These are phyloP conservation scores for Abscondita cerata DNA, from an alignment of 2,888 invertebrate genomes.

Conservation along the genomic window DNA sequence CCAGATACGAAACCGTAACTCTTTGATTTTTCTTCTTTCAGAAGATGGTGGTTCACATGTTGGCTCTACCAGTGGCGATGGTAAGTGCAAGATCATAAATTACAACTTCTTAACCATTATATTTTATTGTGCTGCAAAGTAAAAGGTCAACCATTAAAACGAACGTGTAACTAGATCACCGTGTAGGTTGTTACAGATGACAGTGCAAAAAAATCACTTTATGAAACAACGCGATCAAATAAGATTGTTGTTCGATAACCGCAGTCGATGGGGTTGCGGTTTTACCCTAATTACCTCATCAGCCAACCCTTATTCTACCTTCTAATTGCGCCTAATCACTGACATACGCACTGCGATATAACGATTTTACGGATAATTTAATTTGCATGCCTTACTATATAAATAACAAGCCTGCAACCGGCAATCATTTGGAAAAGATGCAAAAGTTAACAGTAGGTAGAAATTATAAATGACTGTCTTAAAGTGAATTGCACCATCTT, in stretches of 20 bases:
- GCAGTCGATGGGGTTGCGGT: conserved; percentile 46
- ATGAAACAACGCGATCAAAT: neutral
- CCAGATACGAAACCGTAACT: conserved; percentile 13
- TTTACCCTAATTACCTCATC: conserved; percentile 50
- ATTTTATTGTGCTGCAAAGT: conserved; percentile 6
- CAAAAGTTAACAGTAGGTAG: conserved; percentile 28
- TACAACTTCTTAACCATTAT: neutral
- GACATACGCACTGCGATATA: neutral
- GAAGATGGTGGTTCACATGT: conserved; percentile 57
- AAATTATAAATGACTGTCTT: conserved; percentile 44
- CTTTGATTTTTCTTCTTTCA: conserved; percentile 46
- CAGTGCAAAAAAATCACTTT: neutral
- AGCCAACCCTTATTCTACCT: conserved; percentile 48
- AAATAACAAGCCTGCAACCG: conserved; percentile 11
- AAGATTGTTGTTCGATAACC: conserved; percentile 8
- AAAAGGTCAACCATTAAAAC: conserved; percentile 10
- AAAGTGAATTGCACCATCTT: conserved; percentile 48
- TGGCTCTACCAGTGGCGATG: conserved; percentile 57
- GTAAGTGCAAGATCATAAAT: conserved; percentile 48
- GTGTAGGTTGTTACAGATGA: conserved; percentile 7
- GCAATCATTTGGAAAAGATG: conserved; percentile 17
- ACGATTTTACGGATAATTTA: conserved; percentile 7
- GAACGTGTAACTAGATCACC: conserved; percentile 10
- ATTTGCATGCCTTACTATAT: neutral
- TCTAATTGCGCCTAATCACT: conserved; percentile 4